phyloP scores from a whole-genome alignment of 1,140 invertebrate genomes.

The Drosophila triauraria region DNA sequence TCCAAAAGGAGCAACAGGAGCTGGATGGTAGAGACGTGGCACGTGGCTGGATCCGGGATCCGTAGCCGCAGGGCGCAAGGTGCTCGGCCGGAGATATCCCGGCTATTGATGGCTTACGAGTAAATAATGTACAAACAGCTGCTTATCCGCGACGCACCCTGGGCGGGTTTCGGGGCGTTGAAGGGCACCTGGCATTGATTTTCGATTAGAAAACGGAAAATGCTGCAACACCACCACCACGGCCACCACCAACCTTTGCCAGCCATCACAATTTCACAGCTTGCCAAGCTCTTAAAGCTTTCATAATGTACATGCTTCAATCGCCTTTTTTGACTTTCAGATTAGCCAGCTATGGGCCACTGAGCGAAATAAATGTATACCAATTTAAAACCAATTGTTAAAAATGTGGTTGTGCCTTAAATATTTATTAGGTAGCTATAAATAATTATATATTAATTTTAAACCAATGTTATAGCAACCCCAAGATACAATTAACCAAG shows the following conservation, averaged over 20 bases:
- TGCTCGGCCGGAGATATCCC: constrained; percentile 26
- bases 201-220: constrained; percentile 74
- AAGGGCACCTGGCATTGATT: constrained; percentile 71
- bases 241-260: neutral
- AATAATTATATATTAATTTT: too few species aligned
- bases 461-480: too few species aligned
- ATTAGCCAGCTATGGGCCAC: constrained; percentile 7
- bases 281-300: constrained; percentile 53
- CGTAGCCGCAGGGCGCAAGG: constrained; percentile 32
- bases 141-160: constrained; percentile 65
- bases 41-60: constrained; percentile 45
- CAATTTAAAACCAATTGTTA: too few species aligned
- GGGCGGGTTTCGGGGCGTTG: neutral
- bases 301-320: constrained; percentile 57
- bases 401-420: too few species aligned
- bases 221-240: constrained; percentile 1
- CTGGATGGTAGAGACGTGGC: constrained; percentile 25
- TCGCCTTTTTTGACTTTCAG: constrained; percentile 13
- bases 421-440: too few species aligned
- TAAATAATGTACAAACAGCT: constrained; percentile 84
- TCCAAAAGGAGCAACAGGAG: constrained; percentile 32
- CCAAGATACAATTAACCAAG: too few species aligned
- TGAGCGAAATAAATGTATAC: neutral
- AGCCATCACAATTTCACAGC: constrained; percentile 59
- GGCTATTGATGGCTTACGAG: constrained; percentile 80